phyloP scores from a whole-genome alignment of 1,140 invertebrate genomes.

The Drosophila jambulina region DNA sequence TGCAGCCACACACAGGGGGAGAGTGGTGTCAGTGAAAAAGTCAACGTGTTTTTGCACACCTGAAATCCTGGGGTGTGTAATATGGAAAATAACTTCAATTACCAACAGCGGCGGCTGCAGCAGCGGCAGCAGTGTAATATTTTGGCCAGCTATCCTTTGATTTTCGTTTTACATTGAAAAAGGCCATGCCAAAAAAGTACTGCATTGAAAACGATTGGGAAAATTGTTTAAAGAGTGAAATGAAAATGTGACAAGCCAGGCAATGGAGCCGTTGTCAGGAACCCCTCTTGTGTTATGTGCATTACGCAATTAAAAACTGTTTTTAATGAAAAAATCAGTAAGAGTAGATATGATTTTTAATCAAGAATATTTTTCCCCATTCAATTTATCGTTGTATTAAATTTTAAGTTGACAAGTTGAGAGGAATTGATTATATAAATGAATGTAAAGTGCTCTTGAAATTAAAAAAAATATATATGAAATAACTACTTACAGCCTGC shows the following conservation, averaged over 20 bases:
- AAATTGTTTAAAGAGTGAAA: constrained; percentile 12
- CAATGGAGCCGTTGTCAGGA: neutral
- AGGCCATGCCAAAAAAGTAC: neutral
- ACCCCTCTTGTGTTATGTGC: neutral
- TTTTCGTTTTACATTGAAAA: constrained; percentile 4
- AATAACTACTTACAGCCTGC: too few relatives aligned
- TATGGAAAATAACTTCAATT: constrained; percentile 74
- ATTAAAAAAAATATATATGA: neutral
- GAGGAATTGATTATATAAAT: neutral
- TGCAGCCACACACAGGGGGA: constrained; percentile 12
- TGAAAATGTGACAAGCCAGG: constrained; percentile 8
- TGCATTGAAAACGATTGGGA: constrained; percentile 27
- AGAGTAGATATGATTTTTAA: neutral
- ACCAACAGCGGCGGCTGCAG: constrained; percentile 27
- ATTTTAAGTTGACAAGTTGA: neutral
- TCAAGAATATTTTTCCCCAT: neutral
- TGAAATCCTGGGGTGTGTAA: constrained; percentile 50
- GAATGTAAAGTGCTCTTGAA: too few relatives aligned
- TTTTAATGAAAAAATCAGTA: constrained; percentile 2
- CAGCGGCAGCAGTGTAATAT: constrained; percentile 25
- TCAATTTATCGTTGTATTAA: neutral
- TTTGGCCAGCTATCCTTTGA: constrained; percentile 21
- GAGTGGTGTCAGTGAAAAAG: constrained; percentile 49
- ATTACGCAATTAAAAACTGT: constrained; percentile 9
- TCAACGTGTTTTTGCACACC: constrained; percentile 55